Base-by-base conservation (phyloP, 2,888 invertebrate genomes). In the Antheraea assamensis region DNA sequence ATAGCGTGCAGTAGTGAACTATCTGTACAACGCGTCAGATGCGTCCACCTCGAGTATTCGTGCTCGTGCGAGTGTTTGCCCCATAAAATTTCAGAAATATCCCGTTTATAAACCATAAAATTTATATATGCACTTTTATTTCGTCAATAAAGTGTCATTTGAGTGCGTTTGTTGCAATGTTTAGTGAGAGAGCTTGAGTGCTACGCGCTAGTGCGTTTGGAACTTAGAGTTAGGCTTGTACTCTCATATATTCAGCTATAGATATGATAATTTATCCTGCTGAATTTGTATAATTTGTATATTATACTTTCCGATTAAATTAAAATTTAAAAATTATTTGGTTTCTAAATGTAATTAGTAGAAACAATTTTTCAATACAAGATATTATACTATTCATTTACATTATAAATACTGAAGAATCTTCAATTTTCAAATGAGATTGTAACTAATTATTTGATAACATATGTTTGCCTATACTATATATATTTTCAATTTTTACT, bases 41-140 rank as follows among this genome's bases (percentile, higher is more conserved):
- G 42, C 35, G 58, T n/a, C 64, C 58, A 42, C 35, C 30, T 58
- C 68, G 49, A 70, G 68, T 68, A 70, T 35, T 35, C 73, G 35
- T 70, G 70, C 73, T 42, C 47, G 55, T 42, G 58, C 70, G 58
- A 30, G 70, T 87, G 88, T 83, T 84, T 85, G 86, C 86, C 82
- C 82, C 92, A 93, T 93, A 93, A 93, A 93, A 86, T 90, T 83
- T 84, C 31, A 87, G 88, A 90, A 90, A 92, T 89, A 89, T 83
- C 85, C 84, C 90, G 89, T 93, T 94, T 91, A 92, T 92, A 92
- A 92, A 88, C 90, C 93, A 94, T 94, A 93, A 93, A 93, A 87
- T 93, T 93, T 93, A 93, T 68, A 68, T 92, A 93, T 92, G 91
- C 93, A 92, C 85, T 93, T 93, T 93, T 92, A 93, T 93, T 90